phyloP scores from a whole-genome alignment of 2,888 invertebrate species.

The Lordiphosa fenestrarum region DNA sequence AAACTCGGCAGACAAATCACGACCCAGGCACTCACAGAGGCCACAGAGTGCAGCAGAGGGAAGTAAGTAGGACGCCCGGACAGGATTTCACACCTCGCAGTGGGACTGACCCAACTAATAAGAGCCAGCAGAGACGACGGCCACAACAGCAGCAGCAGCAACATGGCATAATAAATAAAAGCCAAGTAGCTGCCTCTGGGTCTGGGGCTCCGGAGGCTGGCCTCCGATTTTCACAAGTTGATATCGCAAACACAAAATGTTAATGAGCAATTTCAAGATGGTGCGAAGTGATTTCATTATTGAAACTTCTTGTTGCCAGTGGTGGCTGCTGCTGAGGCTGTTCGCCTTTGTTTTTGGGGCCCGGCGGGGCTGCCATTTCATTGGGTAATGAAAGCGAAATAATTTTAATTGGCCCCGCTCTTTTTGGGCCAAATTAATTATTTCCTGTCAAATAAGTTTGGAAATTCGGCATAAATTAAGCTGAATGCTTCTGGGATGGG shows the following conservation, averaged over 20 bases:
- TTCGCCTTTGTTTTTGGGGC: constrained; percentile 39
- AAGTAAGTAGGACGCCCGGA: constrained; percentile 11
- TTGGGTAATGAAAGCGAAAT: constrained; percentile 74
- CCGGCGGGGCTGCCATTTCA: constrained; percentile 37
- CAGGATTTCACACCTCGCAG: constrained; percentile 63
- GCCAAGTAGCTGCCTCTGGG: constrained; percentile 64
- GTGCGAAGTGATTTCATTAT: constrained; percentile 80
- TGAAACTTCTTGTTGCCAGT: constrained; percentile 60
- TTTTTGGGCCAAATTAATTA: constrained; percentile 62
- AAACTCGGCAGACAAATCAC: constrained; percentile 63
- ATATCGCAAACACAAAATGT: constrained; percentile 81
- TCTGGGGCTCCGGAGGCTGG: constrained; percentile 33
- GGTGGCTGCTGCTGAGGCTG: no score
- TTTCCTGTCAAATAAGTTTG: constrained; percentile 73
- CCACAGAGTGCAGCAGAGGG: constrained; percentile 27
- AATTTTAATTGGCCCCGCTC: constrained; percentile 63
- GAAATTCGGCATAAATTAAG: constrained; percentile 57
- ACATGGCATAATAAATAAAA: constrained; percentile 72
- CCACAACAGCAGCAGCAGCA: constrained; percentile 39
- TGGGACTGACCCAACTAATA: constrained; percentile 67
- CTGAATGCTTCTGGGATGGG: constrained; percentile 16
- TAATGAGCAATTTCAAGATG: constrained; percentile 81
- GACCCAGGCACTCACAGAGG: constrained; percentile 55
- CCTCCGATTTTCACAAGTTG: constrained; percentile 80
- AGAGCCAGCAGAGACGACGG: constrained; percentile 35